Evolutionary conservation across 1,140 invertebrate species (phyloP), one percentile per base, ranked within the genome.

Genomic region (Megalopta genalis): DNA sequence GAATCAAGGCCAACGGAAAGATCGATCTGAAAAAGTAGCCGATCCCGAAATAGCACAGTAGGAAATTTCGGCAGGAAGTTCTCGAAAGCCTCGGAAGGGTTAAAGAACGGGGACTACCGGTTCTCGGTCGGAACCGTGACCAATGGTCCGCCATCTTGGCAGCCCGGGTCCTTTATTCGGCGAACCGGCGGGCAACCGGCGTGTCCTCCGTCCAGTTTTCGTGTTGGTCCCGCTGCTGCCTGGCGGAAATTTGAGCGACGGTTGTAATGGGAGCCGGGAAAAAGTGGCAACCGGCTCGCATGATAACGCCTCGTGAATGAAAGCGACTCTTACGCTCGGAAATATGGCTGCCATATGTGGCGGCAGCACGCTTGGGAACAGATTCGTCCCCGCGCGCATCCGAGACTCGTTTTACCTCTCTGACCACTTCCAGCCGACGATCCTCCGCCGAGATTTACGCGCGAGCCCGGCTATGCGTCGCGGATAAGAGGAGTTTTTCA

Each of bases 311-410:
- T n/a, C n/a, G 63, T 67, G 77, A 79, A 79, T 62, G 77, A 49
- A 73, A 66, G 37, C 23, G 27, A 27, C 54, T 60, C 16, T 72
- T 72, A 71, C 73, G 2, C 67, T 68, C 2, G 54, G 70, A 88
- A 86, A 83, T 87, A 85, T 87, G 86, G 70, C 77, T 59, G 81
- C 87, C 87, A 88, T 72, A 87, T 88, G 87, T 86, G 82, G 67
- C 46, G 25, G 25, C 42, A 23, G 46, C 77, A 57, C 67, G 63
- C 57, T 71, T 57, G 54, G 64, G 68, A 78, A 75, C 64, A 54
- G 49, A 78, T 82, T 70, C 37, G 62, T 46, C 42, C 59, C 39
- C 52, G 54, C 46, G 27, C 10, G 21, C 42, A 42, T 21, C 27
- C 21, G 6, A 18, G 14, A 23, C 63, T 16, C 21, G 16, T 64